Conservation (phyloP, 1,140 invertebrate species). For the Drosophila virilis region DNA sequence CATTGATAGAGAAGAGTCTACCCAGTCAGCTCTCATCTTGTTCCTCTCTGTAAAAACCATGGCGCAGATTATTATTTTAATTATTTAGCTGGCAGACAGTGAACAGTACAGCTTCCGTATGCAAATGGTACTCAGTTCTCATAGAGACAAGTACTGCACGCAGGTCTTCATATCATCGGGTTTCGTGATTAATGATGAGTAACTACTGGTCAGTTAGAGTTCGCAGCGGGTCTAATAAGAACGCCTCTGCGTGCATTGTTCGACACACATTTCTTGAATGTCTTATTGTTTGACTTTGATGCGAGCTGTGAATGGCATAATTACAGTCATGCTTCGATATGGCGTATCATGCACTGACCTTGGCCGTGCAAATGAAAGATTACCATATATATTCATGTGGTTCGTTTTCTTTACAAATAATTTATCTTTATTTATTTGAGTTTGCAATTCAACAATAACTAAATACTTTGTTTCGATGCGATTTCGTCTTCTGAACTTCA, state of each 20-base stretch:
- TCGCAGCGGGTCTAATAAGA: constrained; percentile 51
- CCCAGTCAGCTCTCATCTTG: background rate
- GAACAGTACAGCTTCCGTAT: constrained; percentile 62
- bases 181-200: constrained; percentile 71
- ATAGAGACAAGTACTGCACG: constrained; percentile 9
- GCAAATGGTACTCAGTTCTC: constrained; percentile 51
- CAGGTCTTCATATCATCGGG: constrained; percentile 33
- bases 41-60: background rate
- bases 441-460: constrained; percentile 78
- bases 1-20: too few species aligned
- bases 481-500: constrained; percentile 59
- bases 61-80: background rate
- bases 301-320: constrained; percentile 74
- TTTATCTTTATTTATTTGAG: constrained; percentile 76
- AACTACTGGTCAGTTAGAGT: constrained; percentile 11
- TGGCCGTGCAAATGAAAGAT: constrained; percentile 63
- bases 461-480: constrained; percentile 44
- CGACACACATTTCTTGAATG: constrained; percentile 56
- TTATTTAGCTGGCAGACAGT: background rate
- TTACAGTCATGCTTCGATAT: constrained; percentile 58
- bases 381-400: constrained; percentile 27
- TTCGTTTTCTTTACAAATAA: constrained; percentile 74
- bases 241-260: constrained; percentile 61
- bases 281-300: constrained; percentile 54
- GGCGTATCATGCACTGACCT: constrained; percentile 48